These are phyloP conservation scores for Polyergus mexicanus DNA, from an alignment of 1,140 invertebrate genomes.

Conservation along the genomic window DNA sequence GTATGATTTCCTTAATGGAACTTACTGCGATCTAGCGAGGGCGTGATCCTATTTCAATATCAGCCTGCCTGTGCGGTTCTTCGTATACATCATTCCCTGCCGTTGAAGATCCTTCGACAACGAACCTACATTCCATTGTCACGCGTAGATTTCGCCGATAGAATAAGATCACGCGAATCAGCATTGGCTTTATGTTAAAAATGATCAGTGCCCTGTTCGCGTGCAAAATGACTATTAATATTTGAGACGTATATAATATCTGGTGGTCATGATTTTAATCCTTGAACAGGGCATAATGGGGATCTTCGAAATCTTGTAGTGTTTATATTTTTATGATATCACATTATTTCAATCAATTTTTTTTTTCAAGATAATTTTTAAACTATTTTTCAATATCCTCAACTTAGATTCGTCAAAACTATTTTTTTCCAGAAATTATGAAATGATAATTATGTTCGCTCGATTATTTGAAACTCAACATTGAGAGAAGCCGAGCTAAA, in stretches of 20 bases:
- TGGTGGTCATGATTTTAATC: neutral
- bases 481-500: no score
- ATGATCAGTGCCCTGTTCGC: slow-evolving; percentile 26
- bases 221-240: neutral
- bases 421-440: neutral
- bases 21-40: slow-evolving; percentile 70
- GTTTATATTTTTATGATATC: neutral
- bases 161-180: slow-evolving; percentile 46
- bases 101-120: slow-evolving; percentile 49
- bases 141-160: slow-evolving; percentile 42
- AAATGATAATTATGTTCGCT: no score
- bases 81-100: slow-evolving; percentile 47
- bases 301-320: neutral
- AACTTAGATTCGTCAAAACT: neutral
- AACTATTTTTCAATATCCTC: neutral
- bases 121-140: slow-evolving; percentile 49
- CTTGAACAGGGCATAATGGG: neutral
- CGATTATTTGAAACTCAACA: slow-evolving; percentile 1
- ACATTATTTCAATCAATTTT: neutral
- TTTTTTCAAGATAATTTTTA: neutral
- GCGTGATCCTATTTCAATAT: slow-evolving; percentile 81
- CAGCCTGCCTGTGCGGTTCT: slow-evolving; percentile 67
- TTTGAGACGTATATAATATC: neutral
- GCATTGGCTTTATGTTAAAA: slow-evolving; percentile 19
- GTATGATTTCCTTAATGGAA: slow-evolving; percentile 67